Base-by-base conservation (phyloP, 2,888 invertebrate genomes). In the Drosophila hawaiiensis region DNA sequence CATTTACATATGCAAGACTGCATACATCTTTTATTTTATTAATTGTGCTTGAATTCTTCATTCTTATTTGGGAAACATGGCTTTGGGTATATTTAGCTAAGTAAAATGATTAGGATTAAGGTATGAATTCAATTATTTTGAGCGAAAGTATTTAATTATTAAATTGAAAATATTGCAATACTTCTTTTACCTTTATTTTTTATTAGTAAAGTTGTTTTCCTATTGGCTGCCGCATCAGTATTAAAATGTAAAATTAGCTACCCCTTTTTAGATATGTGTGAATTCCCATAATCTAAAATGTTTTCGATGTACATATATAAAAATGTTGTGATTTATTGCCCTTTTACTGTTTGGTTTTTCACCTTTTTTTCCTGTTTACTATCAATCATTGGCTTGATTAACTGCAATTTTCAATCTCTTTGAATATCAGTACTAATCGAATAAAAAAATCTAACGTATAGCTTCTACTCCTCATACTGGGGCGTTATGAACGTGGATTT, bases 401-500 rank as follows among this genome's bases (percentile, higher is more conserved):
- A 22, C 16, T 6, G 41, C 3, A 35, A 52, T 7, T 25, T 64
- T 19, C n/a, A 67, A 53, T 35, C 47, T 68, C 31, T 68, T 14
- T 49, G 37, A 22, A 33, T 12, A 19, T 1, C 5, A 4, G 6
- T 6, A 35, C 25, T 31, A 53, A 47, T 67, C 39, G 68, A 69
- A 35, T 28, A 49, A 35, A 28, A 2, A n/a, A 4, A 5, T 14
- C 55, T 49, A 14, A 16, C 22, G 14, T n/a, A n/a, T 41, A 22
- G 39, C 33, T 28, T 10, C 6, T 19, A 33, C 16, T 25, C 7
- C 14, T 10, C 7, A 31, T n/a, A 22, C 33, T 68, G 41, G 14
- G 33, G 16, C 22, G 22, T 29, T 9, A 56, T 66, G 54, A 67
- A 68, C 25, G 84, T n/a, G 31, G 19, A 74, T 61, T 59, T 56